A percentile compares a stretch with the other conserved stretches of the same genome.
These are phyloP conservation scores for Paramuricea clavata DNA, from an alignment of 92 coral and sea anemone species.

Conservation along the genomic window DNA sequence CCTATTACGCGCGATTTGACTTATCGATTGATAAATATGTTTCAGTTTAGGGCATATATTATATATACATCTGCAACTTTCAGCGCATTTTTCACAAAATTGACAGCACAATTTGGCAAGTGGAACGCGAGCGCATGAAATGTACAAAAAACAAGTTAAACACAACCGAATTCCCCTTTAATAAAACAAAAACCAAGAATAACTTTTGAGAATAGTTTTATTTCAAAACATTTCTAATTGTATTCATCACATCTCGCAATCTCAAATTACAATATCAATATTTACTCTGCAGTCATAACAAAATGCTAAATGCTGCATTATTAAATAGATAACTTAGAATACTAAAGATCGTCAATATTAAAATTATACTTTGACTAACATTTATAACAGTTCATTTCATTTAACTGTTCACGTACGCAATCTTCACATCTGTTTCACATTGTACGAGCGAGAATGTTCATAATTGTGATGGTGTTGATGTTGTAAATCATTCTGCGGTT, in stretches of 20 bases:
- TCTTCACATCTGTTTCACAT: neutral
- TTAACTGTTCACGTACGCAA: neutral
- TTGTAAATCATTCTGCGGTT: neutral
- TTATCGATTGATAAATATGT: neutral
- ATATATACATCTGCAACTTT: neutral
- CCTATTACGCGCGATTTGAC: neutral
- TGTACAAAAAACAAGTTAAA: neutral
- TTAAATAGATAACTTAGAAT: neutral
- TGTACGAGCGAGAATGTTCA: too few species aligned
- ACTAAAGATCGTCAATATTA: neutral
- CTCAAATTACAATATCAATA: conserved; percentile 11
- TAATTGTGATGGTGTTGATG: neutral
- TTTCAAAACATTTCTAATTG: neutral
- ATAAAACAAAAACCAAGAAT: neutral
- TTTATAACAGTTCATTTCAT: neutral
- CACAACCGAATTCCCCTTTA: neutral
- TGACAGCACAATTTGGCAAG: too few species aligned
- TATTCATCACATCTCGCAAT: conserved; percentile 2
- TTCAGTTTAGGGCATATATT: neutral
- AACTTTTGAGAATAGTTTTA: neutral
- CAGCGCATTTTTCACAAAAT: neutral
- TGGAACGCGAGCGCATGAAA: too few species aligned
- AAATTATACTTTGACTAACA: neutral
- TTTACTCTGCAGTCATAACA: neutral
- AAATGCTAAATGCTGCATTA: neutral